Percentiles rank a stretch among this genome's conserved stretches.
phyloP scores from a whole-genome alignment of 2,888 invertebrate genomes.

The Cheilosia impressa region DNA sequence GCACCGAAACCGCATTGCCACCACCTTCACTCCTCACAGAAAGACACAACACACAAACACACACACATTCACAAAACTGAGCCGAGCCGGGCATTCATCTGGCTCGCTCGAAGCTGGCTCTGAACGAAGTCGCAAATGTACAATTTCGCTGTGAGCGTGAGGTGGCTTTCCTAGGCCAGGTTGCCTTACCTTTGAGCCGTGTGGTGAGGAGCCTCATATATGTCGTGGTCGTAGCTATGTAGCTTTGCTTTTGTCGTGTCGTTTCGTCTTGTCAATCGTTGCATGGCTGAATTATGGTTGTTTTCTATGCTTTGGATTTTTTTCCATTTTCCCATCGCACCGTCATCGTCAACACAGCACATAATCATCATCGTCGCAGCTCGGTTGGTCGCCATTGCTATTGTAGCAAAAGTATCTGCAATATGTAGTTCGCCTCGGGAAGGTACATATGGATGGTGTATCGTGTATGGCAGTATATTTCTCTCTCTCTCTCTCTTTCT shows the following conservation, averaged over 20 bases:
- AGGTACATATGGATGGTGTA: too few species aligned
- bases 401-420: constrained; percentile 53
- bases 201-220: neutral
- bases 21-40: neutral
- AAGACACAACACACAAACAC: constrained; percentile 11
- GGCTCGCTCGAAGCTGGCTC: constrained; percentile 40
- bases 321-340: constrained; percentile 57
- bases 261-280: constrained; percentile 60
- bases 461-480: neutral
- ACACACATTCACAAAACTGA: constrained; percentile 40
- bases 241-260: constrained; percentile 30
- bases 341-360: constrained; percentile 59
- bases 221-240: constrained; percentile 35
- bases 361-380: constrained; percentile 37
- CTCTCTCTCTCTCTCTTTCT: constrained; percentile 29
- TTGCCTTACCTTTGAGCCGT: constrained; percentile 23
- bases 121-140: constrained; percentile 40
- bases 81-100: constrained; percentile 60
- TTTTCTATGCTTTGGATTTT: constrained; percentile 48
- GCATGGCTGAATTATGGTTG: constrained; percentile 65
- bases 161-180: constrained; percentile 33
- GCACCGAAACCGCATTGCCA: neutral
- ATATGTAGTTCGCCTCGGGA: neutral
- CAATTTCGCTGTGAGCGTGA: constrained; percentile 57
- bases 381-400: constrained; percentile 24